phyloP scores from a whole-genome alignment of 2,797 vertebrate genomes.

The Pseudocheirus occidentalis region DNA sequence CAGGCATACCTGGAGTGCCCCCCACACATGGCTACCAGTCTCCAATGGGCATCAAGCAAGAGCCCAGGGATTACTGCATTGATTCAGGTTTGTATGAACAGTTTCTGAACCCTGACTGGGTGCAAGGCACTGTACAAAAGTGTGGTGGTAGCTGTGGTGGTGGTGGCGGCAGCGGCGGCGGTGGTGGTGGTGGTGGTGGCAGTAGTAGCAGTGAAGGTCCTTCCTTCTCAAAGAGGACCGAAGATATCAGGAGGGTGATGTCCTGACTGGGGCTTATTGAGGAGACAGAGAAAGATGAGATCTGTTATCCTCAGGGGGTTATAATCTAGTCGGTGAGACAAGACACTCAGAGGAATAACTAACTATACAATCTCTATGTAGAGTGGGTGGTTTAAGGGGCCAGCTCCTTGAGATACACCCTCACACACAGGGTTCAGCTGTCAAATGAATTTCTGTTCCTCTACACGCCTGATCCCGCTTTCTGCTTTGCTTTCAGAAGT shows the following conservation, averaged over 20 bases:
- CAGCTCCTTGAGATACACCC: not conserved
- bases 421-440: not conserved
- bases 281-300: not conserved
- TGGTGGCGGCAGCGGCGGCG: too few relatives aligned
- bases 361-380: rapidly evolving
- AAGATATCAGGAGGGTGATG: not conserved
- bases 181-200: too few relatives aligned
- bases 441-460: not conserved
- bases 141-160: rapidly evolving
- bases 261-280: not conserved
- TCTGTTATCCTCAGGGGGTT: not conserved
- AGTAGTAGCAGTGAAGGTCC: too few relatives aligned
- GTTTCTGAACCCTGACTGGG: not conserved
- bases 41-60: constrained; percentile 95
- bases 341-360: too few relatives aligned
- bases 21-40: constrained; percentile 88
- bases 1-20: constrained; percentile 84
- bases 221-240: not conserved
- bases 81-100: constrained; percentile 91
- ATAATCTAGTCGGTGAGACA: not conserved
- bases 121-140: not conserved
- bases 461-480: not conserved
- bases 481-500: constrained; percentile 90
- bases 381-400: not conserved
- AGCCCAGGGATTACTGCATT: constrained; percentile 96